Conservation (phyloP, 2,888 invertebrate genomes). For the Agonopterix heracliana region DNA sequence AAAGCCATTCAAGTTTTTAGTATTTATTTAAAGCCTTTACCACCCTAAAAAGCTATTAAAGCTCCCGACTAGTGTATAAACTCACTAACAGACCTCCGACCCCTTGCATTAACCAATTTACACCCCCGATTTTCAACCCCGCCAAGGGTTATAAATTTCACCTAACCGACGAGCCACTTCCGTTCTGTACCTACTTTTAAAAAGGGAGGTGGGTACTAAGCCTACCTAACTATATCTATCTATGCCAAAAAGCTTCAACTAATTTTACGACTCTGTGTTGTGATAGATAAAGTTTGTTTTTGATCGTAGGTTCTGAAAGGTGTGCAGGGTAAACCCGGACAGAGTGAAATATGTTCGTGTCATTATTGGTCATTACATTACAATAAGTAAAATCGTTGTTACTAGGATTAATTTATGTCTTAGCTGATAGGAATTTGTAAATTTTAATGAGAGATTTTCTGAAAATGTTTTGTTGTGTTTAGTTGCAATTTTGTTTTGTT, state of each 20-base stretch:
- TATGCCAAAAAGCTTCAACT: constrained; percentile 12
- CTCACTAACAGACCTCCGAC: constrained; percentile 8
- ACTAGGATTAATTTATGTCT: neutral
- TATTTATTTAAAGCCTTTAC: too few relatives aligned
- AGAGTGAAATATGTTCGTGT: constrained; percentile 31
- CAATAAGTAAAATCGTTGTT: constrained; percentile 1
- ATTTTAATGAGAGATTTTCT: too few relatives aligned
- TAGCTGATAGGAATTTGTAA: too few relatives aligned
- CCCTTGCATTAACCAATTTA: constrained; percentile 54
- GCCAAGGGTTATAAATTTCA: constrained; percentile 50
- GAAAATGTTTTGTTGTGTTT: too few relatives aligned
- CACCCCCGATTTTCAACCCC: constrained; percentile 43
- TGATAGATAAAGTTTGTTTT: constrained; percentile 14
- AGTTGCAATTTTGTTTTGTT: too few relatives aligned
- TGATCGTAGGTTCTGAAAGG: too few relatives aligned
- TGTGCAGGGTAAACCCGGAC: too few relatives aligned
- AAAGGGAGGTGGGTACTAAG: constrained; percentile 29
- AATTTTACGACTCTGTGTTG: neutral
- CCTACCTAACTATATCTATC: too few relatives aligned
- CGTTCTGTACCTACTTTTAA: constrained; percentile 54
- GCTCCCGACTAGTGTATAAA: constrained; percentile 13
- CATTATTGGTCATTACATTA: constrained; percentile 26
- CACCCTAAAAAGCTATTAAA: neutral
- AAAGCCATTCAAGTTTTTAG: neutral
- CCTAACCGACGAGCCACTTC: constrained; percentile 66